These are phyloP conservation scores for Dufourea novaeangliae DNA, from an alignment of 1,140 invertebrate species.

Conservation along the genomic window DNA sequence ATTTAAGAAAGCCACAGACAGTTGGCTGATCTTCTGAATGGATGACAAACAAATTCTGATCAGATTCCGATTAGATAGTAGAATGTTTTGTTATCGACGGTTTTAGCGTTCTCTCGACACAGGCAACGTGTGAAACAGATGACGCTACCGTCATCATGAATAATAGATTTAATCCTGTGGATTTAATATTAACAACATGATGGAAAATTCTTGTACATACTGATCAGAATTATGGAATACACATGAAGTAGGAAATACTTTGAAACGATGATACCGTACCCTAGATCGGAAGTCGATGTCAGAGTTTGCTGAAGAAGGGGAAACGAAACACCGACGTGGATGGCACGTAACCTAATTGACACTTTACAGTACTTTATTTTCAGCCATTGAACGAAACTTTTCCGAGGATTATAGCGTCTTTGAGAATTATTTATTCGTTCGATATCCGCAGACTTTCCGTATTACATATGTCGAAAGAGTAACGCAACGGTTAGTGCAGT, in stretches of 20 bases:
- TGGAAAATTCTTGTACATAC: background rate
- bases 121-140: constrained; percentile 2
- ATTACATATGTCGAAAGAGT: background rate
- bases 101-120: background rate
- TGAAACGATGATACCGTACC: background rate
- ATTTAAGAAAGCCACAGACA: background rate
- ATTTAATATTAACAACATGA: background rate
- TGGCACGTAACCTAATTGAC: constrained; percentile 50
- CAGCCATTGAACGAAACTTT: background rate
- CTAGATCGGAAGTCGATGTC: background rate
- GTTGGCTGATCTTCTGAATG: background rate
- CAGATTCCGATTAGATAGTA: background rate
- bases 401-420: too few species aligned
- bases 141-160: constrained; percentile 5
- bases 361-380: background rate
- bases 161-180: too few species aligned
- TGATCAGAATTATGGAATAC: background rate
- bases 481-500: background rate
- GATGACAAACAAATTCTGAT: background rate
- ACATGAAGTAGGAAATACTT: background rate
- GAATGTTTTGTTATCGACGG: constrained; percentile 6
- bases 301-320: background rate
- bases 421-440: too few species aligned
- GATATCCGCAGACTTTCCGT: too few species aligned
- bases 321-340: constrained; percentile 29